A percentile compares a stretch with the other conserved stretches of the same genome.
phyloP scores from a whole-genome alignment of 53 echinoderm and acorn worm genomes.

The Holothuria scabra region DNA sequence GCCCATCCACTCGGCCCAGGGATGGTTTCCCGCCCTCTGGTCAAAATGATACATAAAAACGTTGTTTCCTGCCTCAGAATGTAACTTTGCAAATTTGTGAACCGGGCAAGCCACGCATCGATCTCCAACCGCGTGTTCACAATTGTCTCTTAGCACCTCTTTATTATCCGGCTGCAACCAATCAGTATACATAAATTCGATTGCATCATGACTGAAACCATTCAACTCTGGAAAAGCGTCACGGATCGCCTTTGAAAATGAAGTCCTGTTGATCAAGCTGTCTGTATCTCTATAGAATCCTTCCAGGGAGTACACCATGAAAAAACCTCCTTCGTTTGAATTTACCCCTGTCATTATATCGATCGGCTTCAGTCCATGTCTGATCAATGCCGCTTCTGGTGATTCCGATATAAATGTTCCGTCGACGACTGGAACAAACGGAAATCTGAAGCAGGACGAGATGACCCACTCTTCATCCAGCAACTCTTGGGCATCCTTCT shows the following conservation, averaged over 20 bases:
- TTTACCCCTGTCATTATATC: constrained; percentile 85
- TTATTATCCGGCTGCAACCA: constrained; percentile 76
- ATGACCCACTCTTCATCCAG: constrained; percentile 73
- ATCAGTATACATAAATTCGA: constrained; percentile 93
- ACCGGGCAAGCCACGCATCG: constrained; percentile 81
- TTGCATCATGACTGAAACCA: constrained; percentile 81
- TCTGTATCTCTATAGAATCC: constrained; percentile 76
- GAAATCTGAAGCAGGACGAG: constrained; percentile 73
- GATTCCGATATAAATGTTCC: constrained; percentile 79
- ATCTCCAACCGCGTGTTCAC: constrained; percentile 72
- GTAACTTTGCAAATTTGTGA: constrained; percentile 68
- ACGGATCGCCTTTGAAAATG: constrained; percentile 62
- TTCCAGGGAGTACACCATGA: constrained; percentile 80
- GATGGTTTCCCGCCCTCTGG: constrained; percentile 79
- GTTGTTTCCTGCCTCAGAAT: constrained; percentile 66
- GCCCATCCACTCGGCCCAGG: constrained; percentile 92
- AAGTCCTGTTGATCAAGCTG: constrained; percentile 72
- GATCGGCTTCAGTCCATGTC: constrained; percentile 64
- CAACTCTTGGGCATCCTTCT: constrained; percentile 55
- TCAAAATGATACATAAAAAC: constrained; percentile 81
- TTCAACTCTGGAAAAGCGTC: constrained; percentile 69
- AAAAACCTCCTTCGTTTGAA: constrained; percentile 87
- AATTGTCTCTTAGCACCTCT: constrained; percentile 73
- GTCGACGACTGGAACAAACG: constrained; percentile 92
- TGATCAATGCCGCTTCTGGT: constrained; percentile 64